phyloP scores from a whole-genome alignment of 2,797 vertebrate genomes.

The Pagetopsis macropterus region DNA sequence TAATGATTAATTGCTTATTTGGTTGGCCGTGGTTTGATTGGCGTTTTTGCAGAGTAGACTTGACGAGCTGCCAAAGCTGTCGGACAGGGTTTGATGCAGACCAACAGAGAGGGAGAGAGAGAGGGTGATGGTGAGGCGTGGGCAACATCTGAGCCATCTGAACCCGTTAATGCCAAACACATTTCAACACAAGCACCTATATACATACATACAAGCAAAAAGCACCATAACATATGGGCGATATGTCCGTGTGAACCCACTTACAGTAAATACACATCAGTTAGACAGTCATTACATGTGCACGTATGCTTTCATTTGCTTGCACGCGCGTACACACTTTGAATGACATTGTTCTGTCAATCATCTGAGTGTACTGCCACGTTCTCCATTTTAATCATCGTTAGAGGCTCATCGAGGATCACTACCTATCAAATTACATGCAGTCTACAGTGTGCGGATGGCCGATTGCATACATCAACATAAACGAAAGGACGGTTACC shows the following conservation, averaged over 20 bases:
- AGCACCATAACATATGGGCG: conserved; percentile 17
- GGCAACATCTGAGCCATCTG: conserved; percentile 55
- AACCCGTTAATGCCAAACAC: conserved; percentile 54
- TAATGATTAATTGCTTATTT: conserved; percentile 80
- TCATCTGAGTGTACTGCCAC: conserved; percentile 46
- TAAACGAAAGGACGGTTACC: conserved; percentile 33
- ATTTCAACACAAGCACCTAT: conserved; percentile 21
- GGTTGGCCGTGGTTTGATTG: conserved; percentile 71
- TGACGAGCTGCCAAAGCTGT: conserved; percentile 77
- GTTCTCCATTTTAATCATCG: conserved; percentile 61
- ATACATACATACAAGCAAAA: not conserved
- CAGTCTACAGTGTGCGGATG: conserved; percentile 44
- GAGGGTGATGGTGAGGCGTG: conserved; percentile 33
- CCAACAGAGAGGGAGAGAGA: conserved; percentile 12
- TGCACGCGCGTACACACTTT: not conserved
- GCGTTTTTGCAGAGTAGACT: conserved; percentile 64
- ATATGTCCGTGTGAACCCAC: not conserved
- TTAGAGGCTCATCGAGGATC: conserved; percentile 62
- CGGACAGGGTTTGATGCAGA: conserved; percentile 56
- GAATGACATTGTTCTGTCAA: conserved; percentile 72
- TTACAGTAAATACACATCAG: conserved; percentile 4
- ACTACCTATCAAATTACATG: conserved; percentile 62
- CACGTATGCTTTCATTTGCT: not conserved
- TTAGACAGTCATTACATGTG: conserved; percentile 1
- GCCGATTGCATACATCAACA: conserved; percentile 47